Evolutionary conservation across 2,113 vertebrate species (phyloP).

Genomic region (Poeciliopsis prolifica): DNA sequence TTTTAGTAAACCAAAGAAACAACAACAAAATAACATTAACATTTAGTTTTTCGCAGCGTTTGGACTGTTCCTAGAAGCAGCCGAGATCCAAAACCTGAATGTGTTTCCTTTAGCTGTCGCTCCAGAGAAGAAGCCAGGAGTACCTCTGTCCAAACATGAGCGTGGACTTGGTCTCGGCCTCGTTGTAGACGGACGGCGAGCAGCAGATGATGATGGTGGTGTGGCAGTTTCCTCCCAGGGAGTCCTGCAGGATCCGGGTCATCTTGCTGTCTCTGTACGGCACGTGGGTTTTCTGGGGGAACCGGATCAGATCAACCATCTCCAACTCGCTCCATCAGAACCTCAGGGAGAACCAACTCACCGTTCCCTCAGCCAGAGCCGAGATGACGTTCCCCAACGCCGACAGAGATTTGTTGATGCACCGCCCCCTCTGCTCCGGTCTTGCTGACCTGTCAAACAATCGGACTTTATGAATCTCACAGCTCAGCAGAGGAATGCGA

Average conservation of each 20-base stretch:
- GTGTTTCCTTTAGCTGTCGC: too few relatives aligned
- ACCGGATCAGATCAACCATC: background rate
- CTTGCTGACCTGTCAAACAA: conserved; percentile 89
- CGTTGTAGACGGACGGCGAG: conserved; percentile 93
- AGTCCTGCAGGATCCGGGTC: conserved; percentile 96
- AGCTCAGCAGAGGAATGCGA: background rate
- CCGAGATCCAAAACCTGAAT: too few relatives aligned
- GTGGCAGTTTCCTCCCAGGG: conserved; percentile 92
- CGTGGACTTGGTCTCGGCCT: conserved; percentile 92
- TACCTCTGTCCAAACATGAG: conserved; percentile 96
- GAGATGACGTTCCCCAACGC: conserved; percentile 97
- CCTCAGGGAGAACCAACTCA: background rate
- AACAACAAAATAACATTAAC: too few relatives aligned
- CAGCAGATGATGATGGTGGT: conserved; percentile 96
- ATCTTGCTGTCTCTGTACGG: conserved; percentile 97
- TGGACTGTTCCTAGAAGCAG: too few relatives aligned
- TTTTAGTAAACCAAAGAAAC: too few relatives aligned
- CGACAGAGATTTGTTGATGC: conserved; percentile 95
- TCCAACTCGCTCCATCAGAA: background rate
- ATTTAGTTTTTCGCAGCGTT: too few relatives aligned
- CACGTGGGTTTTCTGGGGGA: conserved; percentile 89
- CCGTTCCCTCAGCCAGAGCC: conserved; percentile 91
- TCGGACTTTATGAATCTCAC: background rate
- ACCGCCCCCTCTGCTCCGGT: conserved; percentile 95
- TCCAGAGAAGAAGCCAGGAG: too few relatives aligned